Conservation (phyloP, 2,797 vertebrate species). For the Aratinga solstitialis region DNA sequence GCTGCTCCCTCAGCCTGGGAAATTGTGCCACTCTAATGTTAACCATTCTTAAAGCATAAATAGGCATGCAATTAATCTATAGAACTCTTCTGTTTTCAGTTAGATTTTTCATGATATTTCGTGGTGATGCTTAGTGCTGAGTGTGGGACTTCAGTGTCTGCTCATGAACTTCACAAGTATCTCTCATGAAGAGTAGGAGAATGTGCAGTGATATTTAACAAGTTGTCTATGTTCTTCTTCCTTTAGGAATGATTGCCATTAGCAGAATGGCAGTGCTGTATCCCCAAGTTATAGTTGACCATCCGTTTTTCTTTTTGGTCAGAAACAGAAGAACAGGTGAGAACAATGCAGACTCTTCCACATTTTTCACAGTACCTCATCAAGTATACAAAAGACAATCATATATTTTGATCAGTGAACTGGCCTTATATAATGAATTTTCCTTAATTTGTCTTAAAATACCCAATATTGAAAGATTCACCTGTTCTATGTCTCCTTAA, state of each 20-base stretch:
- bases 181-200: not conserved
- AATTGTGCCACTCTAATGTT: constrained; percentile 7
- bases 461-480: not conserved
- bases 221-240: not conserved
- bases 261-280: constrained; percentile 94
- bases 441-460: not conserved
- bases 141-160: not conserved
- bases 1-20: constrained; percentile 8
- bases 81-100: not conserved
- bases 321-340: constrained; percentile 92
- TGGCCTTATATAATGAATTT: not conserved
- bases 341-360: not conserved
- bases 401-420: not conserved
- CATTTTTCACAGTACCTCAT: not conserved
- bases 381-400: not conserved
- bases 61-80: not conserved
- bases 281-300: constrained; percentile 96
- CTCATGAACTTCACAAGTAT: not conserved
- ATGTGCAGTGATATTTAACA: not conserved
- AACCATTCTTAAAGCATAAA: constrained; percentile 1
- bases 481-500: not conserved
- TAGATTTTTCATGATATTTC: not conserved
- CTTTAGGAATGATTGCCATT: constrained; percentile 91
- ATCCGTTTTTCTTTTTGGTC: constrained; percentile 96
- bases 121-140: not conserved